Evolutionary conservation across 2,113 vertebrate genomes (phyloP), one percentile per base, ranked within the genome.

Genomic region (Peromyscus maniculatus): DNA sequence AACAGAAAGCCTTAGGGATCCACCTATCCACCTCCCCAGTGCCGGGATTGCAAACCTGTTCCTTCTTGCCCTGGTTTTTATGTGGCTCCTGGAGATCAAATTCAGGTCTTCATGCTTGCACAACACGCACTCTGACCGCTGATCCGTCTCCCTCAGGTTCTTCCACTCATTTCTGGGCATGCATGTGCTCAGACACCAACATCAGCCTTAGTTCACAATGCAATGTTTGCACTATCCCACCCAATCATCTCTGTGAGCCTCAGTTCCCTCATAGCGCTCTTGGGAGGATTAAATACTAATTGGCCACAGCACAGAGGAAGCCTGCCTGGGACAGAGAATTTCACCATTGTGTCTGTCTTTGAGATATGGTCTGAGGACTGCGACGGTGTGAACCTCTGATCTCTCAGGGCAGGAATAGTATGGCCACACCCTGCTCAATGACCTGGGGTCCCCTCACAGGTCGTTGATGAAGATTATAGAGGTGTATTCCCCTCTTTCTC

Each of bases 231-330:
- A 0, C 62, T 21, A 57, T 17, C 67, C 33, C 17, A 12, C 7
- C 16, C 4, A 15, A 0, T 46, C 91, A 39, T 43, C 12, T 15
- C 26, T 7, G 7, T 36, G 80, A 10, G 28, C 36, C 80, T 74
- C 2, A 0, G 16, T 1, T 21, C 15, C 46, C 43, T 80, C n/a
- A 0, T 0, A 52, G 74, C 11, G 5, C 16, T n/a, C 7, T 11
- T 66, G 17, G 19, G 21, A 74, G 19, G 36, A 19, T 7, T 36
- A 36, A 79, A 15, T 26, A 82, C 71, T n/a, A 16, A 80, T 16
- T 4, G 28, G 49, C 17, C 21, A 11, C 7, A 3, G 12, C 26
- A 16, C 12, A 36, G 74, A 72, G 55, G 31, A 36, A 52, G 52
- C 52, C 52, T 43, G 22, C 64, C 49, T 5, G 0, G 1, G 1